These are phyloP conservation scores for Picathartes gymnocephalus DNA, from an alignment of 2,113 vertebrate species.

Conservation along the genomic window DNA sequence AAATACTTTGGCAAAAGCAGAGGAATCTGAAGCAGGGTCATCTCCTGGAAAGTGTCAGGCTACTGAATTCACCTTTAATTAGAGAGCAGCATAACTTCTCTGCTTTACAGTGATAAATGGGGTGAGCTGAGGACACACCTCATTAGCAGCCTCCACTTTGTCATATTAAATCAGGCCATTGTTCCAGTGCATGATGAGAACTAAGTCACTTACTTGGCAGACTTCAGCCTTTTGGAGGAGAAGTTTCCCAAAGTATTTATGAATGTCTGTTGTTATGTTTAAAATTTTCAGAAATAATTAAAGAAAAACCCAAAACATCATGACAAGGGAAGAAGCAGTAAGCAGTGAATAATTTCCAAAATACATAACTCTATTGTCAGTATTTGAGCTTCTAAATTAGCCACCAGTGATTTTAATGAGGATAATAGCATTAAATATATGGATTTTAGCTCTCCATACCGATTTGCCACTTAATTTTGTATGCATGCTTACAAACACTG, in stretches of 20 bases:
- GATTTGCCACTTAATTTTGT: neutral
- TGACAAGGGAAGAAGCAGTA: neutral
- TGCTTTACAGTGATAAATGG: neutral
- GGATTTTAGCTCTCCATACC: neutral
- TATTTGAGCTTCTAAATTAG: neutral
- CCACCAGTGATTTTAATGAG: neutral
- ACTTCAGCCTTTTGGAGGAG: neutral
- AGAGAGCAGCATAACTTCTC: neutral
- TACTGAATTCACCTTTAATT: slow-evolving; percentile 27
- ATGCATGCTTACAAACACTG: neutral
- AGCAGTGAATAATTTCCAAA: neutral
- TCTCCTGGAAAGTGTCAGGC: slow-evolving; percentile 22
- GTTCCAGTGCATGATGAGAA: neutral
- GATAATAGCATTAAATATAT: neutral
- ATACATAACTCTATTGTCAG: neutral
- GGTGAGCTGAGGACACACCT: slow-evolving; percentile 30
- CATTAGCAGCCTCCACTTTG: neutral
- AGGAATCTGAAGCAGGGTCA: neutral
- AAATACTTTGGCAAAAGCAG: neutral
- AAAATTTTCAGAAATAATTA: neutral
- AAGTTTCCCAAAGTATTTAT: neutral
- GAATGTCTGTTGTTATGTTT: neutral
- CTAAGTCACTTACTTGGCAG: neutral
- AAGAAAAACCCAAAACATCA: neutral
- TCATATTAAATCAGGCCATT: slow-evolving; percentile 24